Evolutionary conservation across 2,113 vertebrate genomes (phyloP).

Genomic region (Cyphomyrus discorhynchus): DNA sequence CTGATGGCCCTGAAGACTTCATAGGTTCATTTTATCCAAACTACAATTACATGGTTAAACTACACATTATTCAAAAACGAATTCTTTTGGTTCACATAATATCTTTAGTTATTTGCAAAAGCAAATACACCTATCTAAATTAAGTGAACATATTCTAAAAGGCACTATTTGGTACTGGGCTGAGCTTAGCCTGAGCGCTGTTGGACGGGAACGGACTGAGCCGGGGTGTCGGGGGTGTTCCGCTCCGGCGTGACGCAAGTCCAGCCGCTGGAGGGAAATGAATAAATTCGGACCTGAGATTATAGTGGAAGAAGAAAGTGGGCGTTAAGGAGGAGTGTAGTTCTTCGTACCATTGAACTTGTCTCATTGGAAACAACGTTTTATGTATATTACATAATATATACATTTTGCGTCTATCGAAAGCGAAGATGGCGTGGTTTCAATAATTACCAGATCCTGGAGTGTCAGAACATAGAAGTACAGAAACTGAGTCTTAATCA

Average conservation of each 20-base stretch:
- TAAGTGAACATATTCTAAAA: neutral
- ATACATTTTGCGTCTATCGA: neutral
- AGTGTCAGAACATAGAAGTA: neutral
- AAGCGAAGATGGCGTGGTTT: neutral
- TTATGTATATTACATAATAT: neutral
- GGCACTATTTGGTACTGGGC: neutral
- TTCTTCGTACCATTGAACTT: constrained; percentile 15
- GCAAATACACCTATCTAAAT: neutral
- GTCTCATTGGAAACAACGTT: neutral
- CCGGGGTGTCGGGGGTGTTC: constrained; percentile 49
- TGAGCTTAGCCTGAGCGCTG: neutral
- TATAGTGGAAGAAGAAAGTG: constrained; percentile 46
- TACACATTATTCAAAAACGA: neutral
- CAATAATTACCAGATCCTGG: neutral
- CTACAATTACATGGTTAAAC: neutral
- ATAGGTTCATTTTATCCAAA: neutral
- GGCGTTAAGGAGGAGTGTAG: constrained; percentile 35
- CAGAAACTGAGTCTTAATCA: neutral
- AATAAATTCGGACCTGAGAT: constrained; percentile 52
- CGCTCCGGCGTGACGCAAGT: constrained; percentile 48
- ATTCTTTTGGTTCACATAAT: neutral
- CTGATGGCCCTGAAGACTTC: neutral
- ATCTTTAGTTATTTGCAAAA: neutral
- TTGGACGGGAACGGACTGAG: neutral
- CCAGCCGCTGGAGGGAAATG: constrained; percentile 57